Evolutionary conservation across 2,113 vertebrate genomes (phyloP).

Genomic region (Nesoenas mayeri): DNA sequence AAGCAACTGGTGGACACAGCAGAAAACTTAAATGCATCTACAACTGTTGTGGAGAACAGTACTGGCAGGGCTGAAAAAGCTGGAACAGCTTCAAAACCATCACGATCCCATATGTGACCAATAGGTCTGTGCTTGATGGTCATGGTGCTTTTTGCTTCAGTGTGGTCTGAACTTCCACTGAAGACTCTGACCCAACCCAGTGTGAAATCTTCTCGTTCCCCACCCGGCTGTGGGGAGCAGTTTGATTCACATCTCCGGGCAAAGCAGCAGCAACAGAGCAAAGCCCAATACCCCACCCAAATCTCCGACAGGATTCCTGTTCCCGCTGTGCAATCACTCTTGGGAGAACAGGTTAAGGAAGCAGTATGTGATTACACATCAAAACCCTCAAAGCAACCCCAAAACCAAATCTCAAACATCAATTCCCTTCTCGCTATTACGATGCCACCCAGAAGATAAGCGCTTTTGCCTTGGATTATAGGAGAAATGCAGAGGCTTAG

Average conservation of each 20-base stretch:
- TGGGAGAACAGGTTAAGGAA: not conserved
- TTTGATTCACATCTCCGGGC: not conserved
- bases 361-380: rapidly evolving
- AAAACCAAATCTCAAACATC: not conserved
- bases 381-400: not conserved
- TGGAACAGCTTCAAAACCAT: not conserved
- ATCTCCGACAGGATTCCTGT: not conserved
- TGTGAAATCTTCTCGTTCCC: not conserved
- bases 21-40: not conserved
- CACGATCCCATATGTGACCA: not conserved
- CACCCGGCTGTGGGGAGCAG: not conserved
- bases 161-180: not conserved
- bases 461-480: not conserved
- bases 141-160: not conserved
- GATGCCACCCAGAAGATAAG: not conserved
- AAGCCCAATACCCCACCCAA: not conserved
- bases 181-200: not conserved
- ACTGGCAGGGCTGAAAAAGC: not conserved
- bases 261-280: not conserved
- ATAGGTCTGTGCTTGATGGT: not conserved
- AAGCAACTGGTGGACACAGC: not conserved
- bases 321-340: not conserved
- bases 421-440: not conserved
- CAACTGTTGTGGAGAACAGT: not conserved
- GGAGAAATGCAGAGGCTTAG: not conserved